Percentiles rank a stretch among this genome's conserved stretches.
These are phyloP conservation scores for Cyphomyrus discorhynchus DNA, from an alignment of 2,113 vertebrate species.

Conservation along the genomic window DNA sequence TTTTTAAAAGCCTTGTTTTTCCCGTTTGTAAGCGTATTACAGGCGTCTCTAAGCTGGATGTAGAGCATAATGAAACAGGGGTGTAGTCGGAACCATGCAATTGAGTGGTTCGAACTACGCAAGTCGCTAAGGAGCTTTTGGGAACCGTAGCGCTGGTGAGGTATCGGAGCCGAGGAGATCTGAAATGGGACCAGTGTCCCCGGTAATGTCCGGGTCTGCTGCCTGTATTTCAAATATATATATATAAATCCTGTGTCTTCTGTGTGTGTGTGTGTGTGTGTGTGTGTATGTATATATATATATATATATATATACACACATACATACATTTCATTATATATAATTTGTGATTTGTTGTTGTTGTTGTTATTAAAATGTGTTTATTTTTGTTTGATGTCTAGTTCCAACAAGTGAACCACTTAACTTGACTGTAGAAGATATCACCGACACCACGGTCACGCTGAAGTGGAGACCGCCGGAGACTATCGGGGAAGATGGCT, in stretches of 20 bases:
- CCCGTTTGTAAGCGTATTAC: neutral
- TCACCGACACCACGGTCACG: slow-evolving; percentile 70
- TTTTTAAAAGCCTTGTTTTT: neutral
- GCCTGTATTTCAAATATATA: neutral
- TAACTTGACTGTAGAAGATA: slow-evolving; percentile 72
- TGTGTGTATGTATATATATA: no score
- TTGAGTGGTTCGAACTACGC: neutral
- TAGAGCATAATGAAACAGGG: neutral
- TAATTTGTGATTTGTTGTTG: neutral
- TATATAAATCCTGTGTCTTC: no score
- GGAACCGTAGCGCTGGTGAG: neutral
- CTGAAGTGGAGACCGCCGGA: slow-evolving; percentile 84
- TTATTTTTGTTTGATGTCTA: slow-evolving; percentile 35
- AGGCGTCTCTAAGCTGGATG: neutral
- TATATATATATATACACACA: no score
- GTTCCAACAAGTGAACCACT: slow-evolving; percentile 74
- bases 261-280: no score
- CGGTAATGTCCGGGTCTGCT: neutral
- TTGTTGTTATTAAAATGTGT: neutral
- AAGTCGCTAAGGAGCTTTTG: neutral
- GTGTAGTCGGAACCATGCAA: neutral
- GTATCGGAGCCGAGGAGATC: neutral
- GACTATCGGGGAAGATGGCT: slow-evolving; percentile 53
- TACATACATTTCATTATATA: no score
- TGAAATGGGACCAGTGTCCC: neutral